Conservation (phyloP, 2,797 vertebrate genomes). For the Jordanella pulchra region DNA sequence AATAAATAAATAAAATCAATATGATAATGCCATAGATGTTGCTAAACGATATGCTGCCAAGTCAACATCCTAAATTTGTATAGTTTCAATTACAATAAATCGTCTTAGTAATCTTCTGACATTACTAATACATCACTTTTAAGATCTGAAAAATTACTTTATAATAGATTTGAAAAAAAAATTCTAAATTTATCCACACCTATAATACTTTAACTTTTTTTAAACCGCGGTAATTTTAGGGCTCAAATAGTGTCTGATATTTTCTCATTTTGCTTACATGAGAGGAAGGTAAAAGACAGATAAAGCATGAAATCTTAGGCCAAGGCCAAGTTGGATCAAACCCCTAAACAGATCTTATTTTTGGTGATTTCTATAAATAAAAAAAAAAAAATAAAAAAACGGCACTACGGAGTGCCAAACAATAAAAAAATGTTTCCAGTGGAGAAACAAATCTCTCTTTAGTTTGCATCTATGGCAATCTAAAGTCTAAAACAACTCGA, state of each 20-base stretch:
- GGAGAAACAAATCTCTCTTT: background rate
- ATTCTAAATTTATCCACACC: too few relatives aligned
- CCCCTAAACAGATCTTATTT: background rate
- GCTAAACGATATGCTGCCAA: too few relatives aligned
- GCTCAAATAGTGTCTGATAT: background rate
- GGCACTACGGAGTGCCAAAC: background rate
- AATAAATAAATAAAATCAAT: too few relatives aligned
- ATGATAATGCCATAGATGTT: too few relatives aligned
- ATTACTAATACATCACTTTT: background rate
- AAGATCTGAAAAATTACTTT: too few relatives aligned
- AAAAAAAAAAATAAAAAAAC: too few relatives aligned
- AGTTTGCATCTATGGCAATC: background rate
- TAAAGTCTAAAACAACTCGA: background rate
- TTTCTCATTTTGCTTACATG: background rate
- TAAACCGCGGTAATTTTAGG: background rate
- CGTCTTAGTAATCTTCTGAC: too few relatives aligned
- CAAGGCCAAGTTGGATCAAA: conserved; percentile 2
- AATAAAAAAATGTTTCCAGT: background rate
- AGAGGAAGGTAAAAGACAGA: background rate
- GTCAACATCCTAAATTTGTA: too few relatives aligned
- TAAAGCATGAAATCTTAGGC: background rate
- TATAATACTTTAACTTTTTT: too few relatives aligned
- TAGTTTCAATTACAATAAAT: too few relatives aligned
- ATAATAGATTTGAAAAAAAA: too few relatives aligned
- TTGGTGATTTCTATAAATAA: background rate